Conservation (phyloP, 2,888 invertebrate genomes). For the Clostera curtula region DNA sequence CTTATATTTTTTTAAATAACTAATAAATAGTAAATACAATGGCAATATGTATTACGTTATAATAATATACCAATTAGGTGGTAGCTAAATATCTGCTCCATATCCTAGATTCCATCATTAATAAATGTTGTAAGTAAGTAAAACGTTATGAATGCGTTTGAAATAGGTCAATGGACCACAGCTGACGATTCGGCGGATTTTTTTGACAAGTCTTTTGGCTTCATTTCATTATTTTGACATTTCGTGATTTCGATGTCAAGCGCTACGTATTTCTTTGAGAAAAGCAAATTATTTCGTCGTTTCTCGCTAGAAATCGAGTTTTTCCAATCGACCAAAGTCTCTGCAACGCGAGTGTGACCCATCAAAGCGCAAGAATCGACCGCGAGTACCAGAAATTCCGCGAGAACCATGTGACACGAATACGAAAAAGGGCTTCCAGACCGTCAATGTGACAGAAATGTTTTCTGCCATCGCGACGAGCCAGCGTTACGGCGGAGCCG, state of each 20-base stretch:
- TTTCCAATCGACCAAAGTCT: conserved; percentile 39
- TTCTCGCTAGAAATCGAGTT: conserved; percentile 40
- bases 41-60: too few relatives aligned
- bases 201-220: conserved; percentile 71
- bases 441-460: conserved; percentile 75
- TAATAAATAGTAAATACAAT: too few relatives aligned
- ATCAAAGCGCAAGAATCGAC: conserved; percentile 27
- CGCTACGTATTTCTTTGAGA: conserved; percentile 70
- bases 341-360: conserved; percentile 26
- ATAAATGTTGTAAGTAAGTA: conserved; percentile 10
- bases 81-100: too few relatives aligned
- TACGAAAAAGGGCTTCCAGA: conserved; percentile 72
- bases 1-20: too few relatives aligned
- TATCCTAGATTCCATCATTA: too few relatives aligned
- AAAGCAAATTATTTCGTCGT: conserved; percentile 49
- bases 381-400: conserved; percentile 50
- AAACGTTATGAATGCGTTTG: conserved; percentile 21
- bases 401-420: conserved; percentile 74
- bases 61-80: too few relatives aligned
- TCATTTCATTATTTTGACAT: conserved; percentile 75
- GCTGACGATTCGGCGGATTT: conserved; percentile 66
- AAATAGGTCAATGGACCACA: conserved; percentile 43
- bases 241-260: conserved; percentile 73
- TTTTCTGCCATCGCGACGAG: conserved; percentile 71
- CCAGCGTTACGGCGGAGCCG: conserved; percentile 56